phyloP scores from a whole-genome alignment of 2,888 invertebrate species.

The Plagiodera versicolora region DNA sequence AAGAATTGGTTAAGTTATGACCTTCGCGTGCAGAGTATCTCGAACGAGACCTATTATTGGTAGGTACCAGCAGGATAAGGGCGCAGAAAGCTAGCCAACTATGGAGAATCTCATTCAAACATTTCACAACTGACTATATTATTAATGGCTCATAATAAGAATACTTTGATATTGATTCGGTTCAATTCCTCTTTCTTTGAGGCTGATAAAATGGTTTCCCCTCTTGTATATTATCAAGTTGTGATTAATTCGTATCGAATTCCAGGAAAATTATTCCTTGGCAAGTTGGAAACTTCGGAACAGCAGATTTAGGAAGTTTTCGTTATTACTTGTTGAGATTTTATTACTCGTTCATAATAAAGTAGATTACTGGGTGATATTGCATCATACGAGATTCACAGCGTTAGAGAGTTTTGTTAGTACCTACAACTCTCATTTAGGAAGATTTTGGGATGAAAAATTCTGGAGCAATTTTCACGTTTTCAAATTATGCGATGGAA shows the following conservation, averaged over 20 bases:
- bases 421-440: no score
- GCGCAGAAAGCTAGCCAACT: not conserved
- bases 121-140: constrained; percentile 1
- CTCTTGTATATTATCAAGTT: not conserved
- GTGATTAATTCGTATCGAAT: not conserved
- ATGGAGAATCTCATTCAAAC: not conserved
- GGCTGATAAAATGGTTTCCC: not conserved
- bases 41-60: constrained; percentile 20
- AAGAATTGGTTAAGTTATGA: constrained; percentile 24
- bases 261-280: not conserved
- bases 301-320: constrained; percentile 8
- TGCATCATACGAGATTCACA: no score
- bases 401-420: no score
- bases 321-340: constrained; percentile 12
- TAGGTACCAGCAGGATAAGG: constrained; percentile 13
- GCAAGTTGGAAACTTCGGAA: not conserved
- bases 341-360: not conserved
- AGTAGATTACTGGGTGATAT: not conserved
- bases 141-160: not conserved
- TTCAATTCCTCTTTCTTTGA: not conserved
- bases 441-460: no score
- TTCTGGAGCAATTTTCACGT: no score
- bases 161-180: not conserved
- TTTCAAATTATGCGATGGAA: no score
- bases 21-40: constrained; percentile 20